These are phyloP conservation scores for Petrophora chlorosata DNA, from an alignment of 2,888 invertebrate genomes.

Conservation along the genomic window DNA sequence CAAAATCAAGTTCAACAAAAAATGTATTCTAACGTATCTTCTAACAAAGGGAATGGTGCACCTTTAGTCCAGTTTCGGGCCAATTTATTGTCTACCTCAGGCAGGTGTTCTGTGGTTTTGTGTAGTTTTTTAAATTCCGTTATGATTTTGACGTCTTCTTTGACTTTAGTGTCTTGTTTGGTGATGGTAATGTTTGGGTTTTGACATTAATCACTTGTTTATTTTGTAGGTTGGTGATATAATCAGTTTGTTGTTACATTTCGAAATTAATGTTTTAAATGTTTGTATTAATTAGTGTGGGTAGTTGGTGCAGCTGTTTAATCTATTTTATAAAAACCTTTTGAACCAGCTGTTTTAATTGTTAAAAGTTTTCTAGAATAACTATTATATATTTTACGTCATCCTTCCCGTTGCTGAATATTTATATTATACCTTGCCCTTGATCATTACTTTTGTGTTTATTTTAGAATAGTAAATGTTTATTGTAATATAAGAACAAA, in stretches of 20 bases:
- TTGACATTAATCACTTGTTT: conserved; percentile 13
- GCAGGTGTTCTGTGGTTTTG: conserved; percentile 18
- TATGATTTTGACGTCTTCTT: conserved; percentile 17
- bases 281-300: neutral
- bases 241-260: neutral
- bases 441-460: too few species aligned
- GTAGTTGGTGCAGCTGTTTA: too few species aligned
- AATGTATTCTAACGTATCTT: conserved; percentile 26
- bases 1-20: conserved; percentile 4
- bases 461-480: too few species aligned
- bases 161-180: conserved; percentile 2
- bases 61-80: conserved; percentile 33
- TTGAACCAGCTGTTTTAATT: too few species aligned
- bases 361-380: too few species aligned
- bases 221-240: neutral
- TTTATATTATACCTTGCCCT: too few species aligned
- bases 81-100: conserved; percentile 30
- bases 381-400: too few species aligned
- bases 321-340: too few species aligned
- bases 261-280: neutral
- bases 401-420: too few species aligned
- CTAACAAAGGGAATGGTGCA: conserved; percentile 31
- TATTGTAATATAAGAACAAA: too few species aligned
- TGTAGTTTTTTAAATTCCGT: conserved; percentile 16
- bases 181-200: conserved; percentile 7